phyloP scores from a whole-genome alignment of 2,113 vertebrate genomes.

The Catharus fuscescens region DNA sequence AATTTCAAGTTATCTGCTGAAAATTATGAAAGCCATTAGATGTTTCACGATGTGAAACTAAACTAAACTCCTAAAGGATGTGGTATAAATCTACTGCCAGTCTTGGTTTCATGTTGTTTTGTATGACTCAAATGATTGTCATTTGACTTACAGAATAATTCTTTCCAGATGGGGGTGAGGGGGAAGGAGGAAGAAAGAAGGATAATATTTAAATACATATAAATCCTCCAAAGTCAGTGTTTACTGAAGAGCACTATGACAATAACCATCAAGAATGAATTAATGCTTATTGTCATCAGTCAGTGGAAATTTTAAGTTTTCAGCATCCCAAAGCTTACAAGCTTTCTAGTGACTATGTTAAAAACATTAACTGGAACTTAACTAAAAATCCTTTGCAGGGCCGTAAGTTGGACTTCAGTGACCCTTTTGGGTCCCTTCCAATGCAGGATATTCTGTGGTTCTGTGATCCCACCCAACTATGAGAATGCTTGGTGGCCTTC shows the following conservation, averaged over 20 bases:
- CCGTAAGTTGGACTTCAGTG: neutral
- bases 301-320: neutral
- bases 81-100: slow-evolving; percentile 35
- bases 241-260: neutral
- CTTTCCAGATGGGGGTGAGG: slow-evolving; percentile 16
- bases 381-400: neutral
- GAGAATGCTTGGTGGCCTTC: neutral
- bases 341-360: neutral
- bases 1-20: slow-evolving; percentile 2
- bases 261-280: neutral
- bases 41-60: slow-evolving; percentile 40
- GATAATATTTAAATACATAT: slow-evolving; percentile 19
- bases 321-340: neutral
- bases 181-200: neutral
- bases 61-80: slow-evolving; percentile 32
- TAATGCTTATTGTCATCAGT: neutral
- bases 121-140: slow-evolving; percentile 48
- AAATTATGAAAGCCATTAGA: slow-evolving; percentile 25
- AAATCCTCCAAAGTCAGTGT: neutral
- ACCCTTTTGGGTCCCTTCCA: neutral
- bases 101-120: slow-evolving; percentile 34
- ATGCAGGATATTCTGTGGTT: neutral
- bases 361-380: neutral
- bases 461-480: neutral
- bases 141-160: slow-evolving; percentile 39